phyloP scores from a whole-genome alignment of 2,113 vertebrate species.

The Ondatra zibethicus region DNA sequence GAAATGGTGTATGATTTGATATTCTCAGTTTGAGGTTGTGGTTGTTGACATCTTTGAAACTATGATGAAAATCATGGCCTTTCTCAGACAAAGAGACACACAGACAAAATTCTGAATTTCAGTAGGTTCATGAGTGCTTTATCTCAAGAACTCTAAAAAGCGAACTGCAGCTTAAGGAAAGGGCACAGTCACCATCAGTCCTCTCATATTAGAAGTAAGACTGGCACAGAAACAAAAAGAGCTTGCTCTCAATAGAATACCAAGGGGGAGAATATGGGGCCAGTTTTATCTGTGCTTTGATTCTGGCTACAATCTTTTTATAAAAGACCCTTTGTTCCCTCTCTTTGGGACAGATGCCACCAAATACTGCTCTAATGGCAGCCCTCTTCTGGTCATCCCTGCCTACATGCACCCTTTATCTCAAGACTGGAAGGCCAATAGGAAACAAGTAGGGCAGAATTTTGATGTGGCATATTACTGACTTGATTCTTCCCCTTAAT shows the following conservation, averaged over 20 bases:
- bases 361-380: conserved; percentile 73
- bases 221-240: conserved; percentile 66
- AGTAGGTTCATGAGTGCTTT: conserved; percentile 58
- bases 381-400: conserved; percentile 65
- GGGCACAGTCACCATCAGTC: conserved; percentile 39
- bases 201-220: conserved; percentile 48
- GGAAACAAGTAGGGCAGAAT: conserved; percentile 15
- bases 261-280: conserved; percentile 41
- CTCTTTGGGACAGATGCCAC: conserved; percentile 81
- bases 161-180: conserved; percentile 63
- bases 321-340: conserved; percentile 85
- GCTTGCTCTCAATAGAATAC: conserved; percentile 72
- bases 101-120: conserved; percentile 37
- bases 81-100: conserved; percentile 55
- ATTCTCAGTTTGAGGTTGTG: background rate
- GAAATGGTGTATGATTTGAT: conserved; percentile 56
- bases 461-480: conserved; percentile 42
- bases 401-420: conserved; percentile 69
- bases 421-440: conserved; percentile 66
- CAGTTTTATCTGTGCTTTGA: conserved; percentile 73
- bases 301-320: conserved; percentile 73
- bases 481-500: conserved; percentile 75
- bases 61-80: conserved; percentile 60
- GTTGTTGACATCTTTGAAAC: conserved; percentile 59
- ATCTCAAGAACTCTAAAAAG: conserved; percentile 50